phyloP scores from a whole-genome alignment of 1,140 invertebrate species.

The Liolophura sinensis region DNA sequence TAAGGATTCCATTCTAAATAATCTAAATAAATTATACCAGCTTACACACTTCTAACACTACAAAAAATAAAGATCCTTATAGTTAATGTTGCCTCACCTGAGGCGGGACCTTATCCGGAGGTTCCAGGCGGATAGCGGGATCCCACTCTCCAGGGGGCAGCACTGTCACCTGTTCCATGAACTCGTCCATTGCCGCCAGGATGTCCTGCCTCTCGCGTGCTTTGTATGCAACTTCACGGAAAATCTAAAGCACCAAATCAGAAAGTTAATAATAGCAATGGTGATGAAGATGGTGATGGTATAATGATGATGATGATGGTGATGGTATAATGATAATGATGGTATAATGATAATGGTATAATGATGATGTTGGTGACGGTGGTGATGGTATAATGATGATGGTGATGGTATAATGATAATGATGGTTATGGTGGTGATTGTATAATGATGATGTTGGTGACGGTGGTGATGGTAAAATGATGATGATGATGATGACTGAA shows the following conservation, averaged over 20 bases:
- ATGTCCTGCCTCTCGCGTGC: constrained; percentile 81
- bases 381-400: neutral
- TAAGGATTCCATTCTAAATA: no score
- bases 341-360: neutral
- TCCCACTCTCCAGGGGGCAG: constrained; percentile 86
- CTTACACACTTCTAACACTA: no score
- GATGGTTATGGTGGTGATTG: neutral
- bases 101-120: constrained; percentile 39
- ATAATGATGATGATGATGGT: neutral
- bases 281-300: neutral
- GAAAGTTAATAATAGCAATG: neutral
- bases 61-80: no score
- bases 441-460: neutral
- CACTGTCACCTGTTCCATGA: constrained; percentile 92
- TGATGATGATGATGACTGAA: no score
- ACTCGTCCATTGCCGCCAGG: constrained; percentile 90
- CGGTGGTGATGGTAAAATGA: no score
- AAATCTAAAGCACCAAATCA: constrained; percentile 64
- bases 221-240: constrained; percentile 90
- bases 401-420: neutral
- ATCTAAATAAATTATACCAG: no score
- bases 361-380: neutral
- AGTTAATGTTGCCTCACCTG: constrained; percentile 28
- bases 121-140: constrained; percentile 49
- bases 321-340: neutral